phyloP scores from a whole-genome alignment of 2,113 vertebrate species.

The Mustela nigripes region DNA sequence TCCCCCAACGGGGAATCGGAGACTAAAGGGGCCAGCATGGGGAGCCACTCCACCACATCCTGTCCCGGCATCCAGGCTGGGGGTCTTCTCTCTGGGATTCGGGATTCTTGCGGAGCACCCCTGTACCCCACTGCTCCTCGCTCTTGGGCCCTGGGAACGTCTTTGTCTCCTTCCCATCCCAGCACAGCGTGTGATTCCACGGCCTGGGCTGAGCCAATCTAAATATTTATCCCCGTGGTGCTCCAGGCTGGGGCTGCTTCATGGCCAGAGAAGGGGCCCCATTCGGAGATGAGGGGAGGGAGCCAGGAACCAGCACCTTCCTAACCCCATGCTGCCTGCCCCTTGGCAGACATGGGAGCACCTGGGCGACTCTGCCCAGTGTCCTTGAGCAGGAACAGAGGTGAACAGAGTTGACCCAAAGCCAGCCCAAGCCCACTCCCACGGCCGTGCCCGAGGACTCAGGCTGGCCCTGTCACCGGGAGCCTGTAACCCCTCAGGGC shows the following conservation, averaged over 20 bases:
- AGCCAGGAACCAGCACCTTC: not conserved
- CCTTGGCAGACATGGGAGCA: not conserved
- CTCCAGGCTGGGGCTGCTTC: conserved; percentile 47
- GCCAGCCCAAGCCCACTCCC: not conserved
- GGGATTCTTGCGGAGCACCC: fast-evolving
- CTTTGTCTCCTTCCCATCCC: not conserved
- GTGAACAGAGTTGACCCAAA: not conserved
- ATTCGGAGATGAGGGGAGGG: not conserved
- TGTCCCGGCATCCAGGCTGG: not conserved
- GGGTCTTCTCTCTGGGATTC: not conserved
- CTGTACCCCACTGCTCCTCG: not conserved
- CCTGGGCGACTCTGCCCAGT: not conserved
- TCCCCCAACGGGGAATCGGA: not conserved
- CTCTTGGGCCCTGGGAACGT: not conserved
- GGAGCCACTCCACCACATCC: too few species aligned
- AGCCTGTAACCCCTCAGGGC: not conserved
- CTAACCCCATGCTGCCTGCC: not conserved
- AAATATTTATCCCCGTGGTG: conserved; percentile 74
- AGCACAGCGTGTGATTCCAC: not conserved
- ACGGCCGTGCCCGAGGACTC: not conserved
- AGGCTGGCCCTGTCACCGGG: not conserved
- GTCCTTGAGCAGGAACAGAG: not conserved
- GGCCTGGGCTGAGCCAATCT: conserved; percentile 66
- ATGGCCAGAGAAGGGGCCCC: not conserved
- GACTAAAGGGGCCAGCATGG: not conserved